Base-by-base conservation (phyloP, 2,888 invertebrate genomes). In the Drosophila borealis region DNA sequence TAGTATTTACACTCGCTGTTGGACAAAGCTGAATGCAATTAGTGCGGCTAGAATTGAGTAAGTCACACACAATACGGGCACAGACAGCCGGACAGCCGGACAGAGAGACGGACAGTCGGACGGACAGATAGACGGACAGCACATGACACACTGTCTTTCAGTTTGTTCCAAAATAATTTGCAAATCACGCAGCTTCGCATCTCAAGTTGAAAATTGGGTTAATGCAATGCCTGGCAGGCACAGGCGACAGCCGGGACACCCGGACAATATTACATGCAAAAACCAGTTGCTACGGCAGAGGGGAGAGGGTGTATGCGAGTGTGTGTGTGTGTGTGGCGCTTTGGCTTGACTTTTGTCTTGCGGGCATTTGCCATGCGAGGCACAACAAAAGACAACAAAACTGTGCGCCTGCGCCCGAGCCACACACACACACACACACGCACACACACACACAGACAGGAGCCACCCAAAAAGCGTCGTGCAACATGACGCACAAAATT, bases 101-200 rank as follows among this genome's bases (percentile, higher is more conserved):
- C 17, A 42, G 57, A 21, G 25, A 13, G 41, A 46, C n/a, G 2
- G 53, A 54, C 36, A 11, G 48, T 36, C 48, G 66, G 45, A 39
- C 25, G 25, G 25, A 8, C 29, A 29, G 29, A 8, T 6, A 29
- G 29, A 8, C 64, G 57, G 61, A 66, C 33, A 45, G 48, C 39
- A 56, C 56, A 50, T 60, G 78, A 80, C 81, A 80, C 67, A 50
- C 50, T 60, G 74, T 73, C 54, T 60, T 33, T 55, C 29, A 49
- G 54, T 45, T 59, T 51, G 55, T 59, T 65, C 29, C 42, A 65
- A 60, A 64, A 67, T 86, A 87, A 89, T 86, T 86, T 86, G 86
- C 89, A 89, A 89, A 86, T 89, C 89, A 86, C 88, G 85, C 87
- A 80, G 80, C 81, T 81, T 84, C 86, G 81, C 87, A 88, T 83